These are phyloP conservation scores for Sinosuthora webbiana DNA, from an alignment of 2,113 vertebrate genomes.

Conservation along the genomic window DNA sequence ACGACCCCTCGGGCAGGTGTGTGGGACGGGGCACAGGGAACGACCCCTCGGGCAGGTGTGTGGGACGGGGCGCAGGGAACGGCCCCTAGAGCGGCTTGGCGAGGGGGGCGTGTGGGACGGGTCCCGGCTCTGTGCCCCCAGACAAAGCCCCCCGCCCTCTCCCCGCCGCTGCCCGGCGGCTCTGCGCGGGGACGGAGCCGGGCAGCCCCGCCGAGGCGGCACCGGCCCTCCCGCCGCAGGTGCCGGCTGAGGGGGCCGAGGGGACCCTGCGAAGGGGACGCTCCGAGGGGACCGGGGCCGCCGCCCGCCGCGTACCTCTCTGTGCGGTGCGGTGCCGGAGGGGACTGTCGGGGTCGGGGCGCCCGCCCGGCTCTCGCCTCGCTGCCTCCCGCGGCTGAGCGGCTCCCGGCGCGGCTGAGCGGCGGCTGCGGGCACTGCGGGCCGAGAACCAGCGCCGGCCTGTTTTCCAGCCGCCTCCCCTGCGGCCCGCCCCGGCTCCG, in stretches of 20 bases:
- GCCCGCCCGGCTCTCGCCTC: constrained; percentile 22
- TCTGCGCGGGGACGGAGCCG: not conserved
- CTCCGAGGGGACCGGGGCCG: not conserved
- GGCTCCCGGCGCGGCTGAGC: constrained; percentile 31
- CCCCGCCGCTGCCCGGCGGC: not conserved
- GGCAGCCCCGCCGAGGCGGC: not conserved
- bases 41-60: too few relatives aligned
- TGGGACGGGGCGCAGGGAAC: not conserved
- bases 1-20: too few relatives aligned
- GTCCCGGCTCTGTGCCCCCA: not conserved
- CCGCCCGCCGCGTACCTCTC: constrained; percentile 31
- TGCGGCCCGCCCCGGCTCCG: constrained; percentile 41
- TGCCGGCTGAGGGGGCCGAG: not conserved
- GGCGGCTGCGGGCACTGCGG: constrained; percentile 43
- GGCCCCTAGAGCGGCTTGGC: too few relatives aligned
- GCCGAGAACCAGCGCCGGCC: constrained; percentile 48
- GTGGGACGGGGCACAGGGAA: too few relatives aligned
- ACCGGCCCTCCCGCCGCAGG: not conserved
- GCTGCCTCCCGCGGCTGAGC: constrained; percentile 23
- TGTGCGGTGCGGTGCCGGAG: constrained; percentile 40
- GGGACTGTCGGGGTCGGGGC: constrained; percentile 5
- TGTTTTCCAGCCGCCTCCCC: constrained; percentile 58
- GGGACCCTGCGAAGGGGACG: not conserved
- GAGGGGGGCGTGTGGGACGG: not conserved
- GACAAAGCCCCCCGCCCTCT: not conserved